A percentile compares a stretch with the other conserved stretches of the same genome.
phyloP scores from a whole-genome alignment of 2,888 invertebrate genomes.

The Cyaniris semiargus region DNA sequence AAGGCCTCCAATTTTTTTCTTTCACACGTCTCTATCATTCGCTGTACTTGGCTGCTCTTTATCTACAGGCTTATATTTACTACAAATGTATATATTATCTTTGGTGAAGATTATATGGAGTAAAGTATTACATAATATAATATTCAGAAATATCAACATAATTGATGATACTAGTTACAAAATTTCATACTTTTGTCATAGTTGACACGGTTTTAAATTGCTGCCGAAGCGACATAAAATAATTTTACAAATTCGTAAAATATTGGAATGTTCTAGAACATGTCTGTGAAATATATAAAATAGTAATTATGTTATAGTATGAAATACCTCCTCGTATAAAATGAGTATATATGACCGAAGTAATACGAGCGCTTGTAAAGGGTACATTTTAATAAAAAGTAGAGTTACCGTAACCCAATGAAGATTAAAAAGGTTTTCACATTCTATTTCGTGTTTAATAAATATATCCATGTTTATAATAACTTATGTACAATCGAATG shows the following conservation, averaged over 20 bases:
- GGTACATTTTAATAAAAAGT: constrained; percentile 19
- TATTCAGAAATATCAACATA: too few species aligned
- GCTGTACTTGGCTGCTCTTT: too few species aligned
- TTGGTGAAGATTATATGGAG: too few species aligned
- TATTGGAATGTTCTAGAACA: not conserved
- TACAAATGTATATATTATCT: too few species aligned
- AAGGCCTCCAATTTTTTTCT: too few species aligned
- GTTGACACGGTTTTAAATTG: not conserved
- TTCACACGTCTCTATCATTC: too few species aligned
- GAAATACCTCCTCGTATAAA: constrained; percentile 7
- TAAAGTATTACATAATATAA: too few species aligned
- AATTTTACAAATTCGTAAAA: not conserved
- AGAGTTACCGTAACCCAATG: not conserved
- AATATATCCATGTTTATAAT: not conserved
- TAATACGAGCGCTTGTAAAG: not conserved
- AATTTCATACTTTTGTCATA: not conserved
- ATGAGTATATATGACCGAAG: not conserved
- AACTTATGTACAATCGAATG: not conserved
- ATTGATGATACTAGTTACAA: not conserved
- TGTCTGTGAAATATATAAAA: not conserved
- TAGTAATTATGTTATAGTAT: not conserved
- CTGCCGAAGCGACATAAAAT: not conserved
- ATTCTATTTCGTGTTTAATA: not conserved
- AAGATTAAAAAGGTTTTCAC: constrained; percentile 17
- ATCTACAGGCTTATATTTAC: too few species aligned